These are phyloP conservation scores for Clunio marinus DNA, from an alignment of 2,888 invertebrate genomes.

Conservation along the genomic window DNA sequence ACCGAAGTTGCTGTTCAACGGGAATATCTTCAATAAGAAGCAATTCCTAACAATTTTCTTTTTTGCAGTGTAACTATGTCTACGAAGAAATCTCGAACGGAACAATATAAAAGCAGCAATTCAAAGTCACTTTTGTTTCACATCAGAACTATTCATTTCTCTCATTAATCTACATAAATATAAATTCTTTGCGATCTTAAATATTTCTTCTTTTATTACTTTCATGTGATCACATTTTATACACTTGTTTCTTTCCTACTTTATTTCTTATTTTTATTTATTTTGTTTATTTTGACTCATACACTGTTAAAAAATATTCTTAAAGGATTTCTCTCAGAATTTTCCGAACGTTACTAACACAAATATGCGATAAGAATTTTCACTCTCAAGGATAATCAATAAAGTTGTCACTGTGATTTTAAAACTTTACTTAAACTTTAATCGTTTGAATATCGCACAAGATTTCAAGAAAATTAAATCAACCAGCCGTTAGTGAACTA, in stretches of 20 bases:
- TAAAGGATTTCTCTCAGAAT: constrained; percentile 14
- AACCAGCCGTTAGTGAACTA: neutral
- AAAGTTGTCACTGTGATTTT: constrained; percentile 9
- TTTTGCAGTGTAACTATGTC: constrained; percentile 11
- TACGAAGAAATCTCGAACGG: too few species aligned
- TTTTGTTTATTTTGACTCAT: constrained; percentile 7
- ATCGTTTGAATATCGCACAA: too few species aligned
- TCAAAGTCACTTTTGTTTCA: neutral
- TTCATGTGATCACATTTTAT: too few species aligned
- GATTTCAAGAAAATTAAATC: neutral
- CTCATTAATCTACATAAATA: too few species aligned
- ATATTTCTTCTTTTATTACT: too few species aligned
- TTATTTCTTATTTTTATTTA: too few species aligned
- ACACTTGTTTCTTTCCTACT: too few species aligned
- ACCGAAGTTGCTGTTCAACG: neutral
- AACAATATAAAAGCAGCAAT: too few species aligned
- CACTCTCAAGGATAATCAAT: constrained; percentile 22
- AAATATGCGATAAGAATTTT: neutral
- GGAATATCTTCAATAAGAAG: neutral
- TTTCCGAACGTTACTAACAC: constrained; percentile 5
- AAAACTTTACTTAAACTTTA: neutral
- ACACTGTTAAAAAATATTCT: constrained; percentile 1
- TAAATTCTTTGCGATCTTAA: too few species aligned
- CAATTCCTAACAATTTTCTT: neutral
- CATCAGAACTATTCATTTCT: neutral